phyloP scores from a whole-genome alignment of 2,888 invertebrate species.

The Alentia gelatinosa region DNA sequence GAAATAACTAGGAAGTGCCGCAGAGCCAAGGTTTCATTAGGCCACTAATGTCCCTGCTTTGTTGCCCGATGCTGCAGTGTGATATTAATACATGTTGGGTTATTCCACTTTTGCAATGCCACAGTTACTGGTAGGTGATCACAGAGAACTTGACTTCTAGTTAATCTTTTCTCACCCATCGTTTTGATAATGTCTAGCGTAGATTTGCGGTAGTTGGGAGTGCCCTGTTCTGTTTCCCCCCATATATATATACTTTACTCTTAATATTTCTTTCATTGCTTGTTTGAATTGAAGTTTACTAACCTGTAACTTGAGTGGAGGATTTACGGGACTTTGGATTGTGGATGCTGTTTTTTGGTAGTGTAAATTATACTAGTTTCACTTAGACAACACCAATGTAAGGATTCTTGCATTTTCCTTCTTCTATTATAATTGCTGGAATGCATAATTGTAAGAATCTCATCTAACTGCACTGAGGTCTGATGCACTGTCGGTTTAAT shows the following conservation, averaged over 20 bases:
- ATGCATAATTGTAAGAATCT: background rate
- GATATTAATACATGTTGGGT: constrained; percentile 40
- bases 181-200: background rate
- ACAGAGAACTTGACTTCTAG: background rate
- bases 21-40: too few species aligned
- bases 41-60: background rate
- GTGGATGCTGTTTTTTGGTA: background rate
- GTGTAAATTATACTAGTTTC: background rate
- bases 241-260: background rate
- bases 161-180: background rate
- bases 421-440: background rate
- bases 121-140: constrained; percentile 49
- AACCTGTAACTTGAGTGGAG: background rate
- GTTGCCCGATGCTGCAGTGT: background rate
- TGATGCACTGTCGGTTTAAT: background rate
- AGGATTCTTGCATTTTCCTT: background rate
- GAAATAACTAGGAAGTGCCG: too few species aligned
- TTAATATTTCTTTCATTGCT: background rate
- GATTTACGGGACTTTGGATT: background rate
- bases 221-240: background rate
- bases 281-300: background rate
- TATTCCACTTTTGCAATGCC: constrained; percentile 46
- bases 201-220: background rate
- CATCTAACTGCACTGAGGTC: background rate
- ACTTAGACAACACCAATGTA: background rate